These are phyloP conservation scores for Dendrocincla tyrannina DNA, from an alignment of 2,797 vertebrate genomes.

Conservation along the genomic window DNA sequence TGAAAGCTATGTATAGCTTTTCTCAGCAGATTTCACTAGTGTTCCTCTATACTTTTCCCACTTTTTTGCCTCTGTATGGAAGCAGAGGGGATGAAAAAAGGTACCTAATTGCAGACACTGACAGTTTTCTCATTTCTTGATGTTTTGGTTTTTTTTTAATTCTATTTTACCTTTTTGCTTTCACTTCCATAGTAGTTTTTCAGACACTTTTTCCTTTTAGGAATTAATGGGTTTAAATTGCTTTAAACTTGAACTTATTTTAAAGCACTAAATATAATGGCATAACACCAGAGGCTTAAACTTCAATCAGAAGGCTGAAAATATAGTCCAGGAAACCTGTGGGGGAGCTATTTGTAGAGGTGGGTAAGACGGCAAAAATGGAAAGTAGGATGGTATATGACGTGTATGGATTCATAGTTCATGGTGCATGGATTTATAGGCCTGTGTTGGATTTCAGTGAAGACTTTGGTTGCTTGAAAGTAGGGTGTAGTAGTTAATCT, in stretches of 20 bases:
- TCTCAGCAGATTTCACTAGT: not conserved
- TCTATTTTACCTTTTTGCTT: not conserved
- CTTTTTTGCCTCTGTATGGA: not conserved
- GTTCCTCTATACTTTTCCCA: not conserved
- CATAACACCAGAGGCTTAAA: not conserved
- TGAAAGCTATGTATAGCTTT: not conserved
- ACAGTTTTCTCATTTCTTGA: not conserved
- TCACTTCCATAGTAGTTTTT: not conserved
- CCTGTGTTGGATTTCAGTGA: not conserved
- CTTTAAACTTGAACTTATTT: not conserved
- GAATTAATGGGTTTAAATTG: not conserved
- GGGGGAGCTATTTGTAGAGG: not conserved
- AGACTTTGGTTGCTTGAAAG: not conserved
- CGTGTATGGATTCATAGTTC: not conserved
- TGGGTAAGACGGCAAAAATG: not conserved
- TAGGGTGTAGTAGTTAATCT: not conserved
- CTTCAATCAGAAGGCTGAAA: not conserved
- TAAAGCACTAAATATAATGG: not conserved
- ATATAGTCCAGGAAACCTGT: not conserved
- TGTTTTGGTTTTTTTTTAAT: not conserved
- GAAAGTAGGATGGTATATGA: not conserved
- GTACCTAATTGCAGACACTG: not conserved
- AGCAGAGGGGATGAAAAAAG: not conserved
- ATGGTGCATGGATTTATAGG: not conserved
- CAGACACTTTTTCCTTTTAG: not conserved